Percentiles rank a stretch among this genome's conserved stretches.
These are phyloP conservation scores for Pachymerium ferrugineum DNA, from an alignment of 2,888 invertebrate genomes.

Conservation along the genomic window DNA sequence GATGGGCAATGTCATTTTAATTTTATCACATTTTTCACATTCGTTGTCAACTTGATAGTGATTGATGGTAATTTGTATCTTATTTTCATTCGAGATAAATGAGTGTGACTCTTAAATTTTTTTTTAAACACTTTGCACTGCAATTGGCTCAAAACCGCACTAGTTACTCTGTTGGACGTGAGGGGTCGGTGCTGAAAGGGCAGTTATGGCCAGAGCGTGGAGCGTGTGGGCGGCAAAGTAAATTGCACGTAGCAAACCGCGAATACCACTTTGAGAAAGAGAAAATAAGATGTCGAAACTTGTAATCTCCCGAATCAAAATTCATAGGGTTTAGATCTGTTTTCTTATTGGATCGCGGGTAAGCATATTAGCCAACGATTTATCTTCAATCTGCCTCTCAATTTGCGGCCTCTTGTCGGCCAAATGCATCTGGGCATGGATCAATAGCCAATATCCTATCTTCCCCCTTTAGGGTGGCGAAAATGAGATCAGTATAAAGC, in stretches of 20 bases:
- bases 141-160: neutral
- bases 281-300: too few relatives aligned
- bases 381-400: neutral
- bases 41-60: too few relatives aligned
- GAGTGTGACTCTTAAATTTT: too few relatives aligned
- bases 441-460: neutral
- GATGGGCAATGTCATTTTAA: too few relatives aligned
- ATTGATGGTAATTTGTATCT: too few relatives aligned
- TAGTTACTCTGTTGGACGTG: neutral
- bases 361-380: neutral
- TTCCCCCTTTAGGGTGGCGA: neutral
- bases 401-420: neutral
- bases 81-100: too few relatives aligned
- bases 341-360: too few relatives aligned
- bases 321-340: too few relatives aligned
- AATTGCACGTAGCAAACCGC: neutral
- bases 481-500: neutral
- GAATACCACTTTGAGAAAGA: slow-evolving; percentile 2
- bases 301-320: too few relatives aligned
- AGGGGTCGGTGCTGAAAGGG: slow-evolving; percentile 3
- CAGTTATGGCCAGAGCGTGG: neutral
- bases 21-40: too few relatives aligned
- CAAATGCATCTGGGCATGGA: neutral
- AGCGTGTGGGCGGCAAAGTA: neutral
- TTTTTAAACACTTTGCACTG: neutral